A percentile compares a stretch with the other conserved stretches of the same genome.
Evolutionary conservation across 2,113 vertebrate genomes (phyloP).

Genomic region (Gasterosteus nipponicus): DNA sequence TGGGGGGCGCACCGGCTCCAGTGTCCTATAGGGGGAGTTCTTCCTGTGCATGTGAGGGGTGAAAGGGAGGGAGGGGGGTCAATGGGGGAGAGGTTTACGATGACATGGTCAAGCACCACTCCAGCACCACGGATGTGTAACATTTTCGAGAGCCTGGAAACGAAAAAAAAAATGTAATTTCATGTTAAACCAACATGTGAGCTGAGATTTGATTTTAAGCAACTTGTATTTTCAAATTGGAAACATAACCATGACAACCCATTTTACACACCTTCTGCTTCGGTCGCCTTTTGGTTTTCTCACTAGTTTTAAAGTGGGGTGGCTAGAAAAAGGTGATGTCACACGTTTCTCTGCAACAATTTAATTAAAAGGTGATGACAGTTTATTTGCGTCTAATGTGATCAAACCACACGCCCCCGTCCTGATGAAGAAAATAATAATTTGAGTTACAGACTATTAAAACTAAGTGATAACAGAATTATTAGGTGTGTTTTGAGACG

Average conservation of each 20-base stretch:
- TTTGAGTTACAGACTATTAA: too few species aligned
- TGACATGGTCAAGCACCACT: background rate
- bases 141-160: background rate
- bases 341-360: too few species aligned
- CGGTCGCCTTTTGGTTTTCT: too few species aligned
- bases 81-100: background rate
- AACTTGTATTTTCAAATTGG: background rate
- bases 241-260: background rate
- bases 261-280: background rate
- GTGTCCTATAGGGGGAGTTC: slow-evolving; percentile 96
- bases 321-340: too few species aligned
- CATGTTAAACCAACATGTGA: background rate
- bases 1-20: slow-evolving; percentile 96
- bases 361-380: too few species aligned
- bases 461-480: too few species aligned
- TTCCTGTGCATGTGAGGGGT: slow-evolving; percentile 81
- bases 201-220: background rate
- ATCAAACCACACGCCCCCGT: too few species aligned
- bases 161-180: background rate
- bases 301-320: too few species aligned
- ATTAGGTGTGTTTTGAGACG: too few species aligned
- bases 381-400: too few species aligned
- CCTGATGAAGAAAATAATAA: too few species aligned
- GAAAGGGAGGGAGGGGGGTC: slow-evolving; percentile 29
- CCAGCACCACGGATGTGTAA: background rate